phyloP scores from a whole-genome alignment of 2,797 vertebrate genomes.

The Cuniculus paca region DNA sequence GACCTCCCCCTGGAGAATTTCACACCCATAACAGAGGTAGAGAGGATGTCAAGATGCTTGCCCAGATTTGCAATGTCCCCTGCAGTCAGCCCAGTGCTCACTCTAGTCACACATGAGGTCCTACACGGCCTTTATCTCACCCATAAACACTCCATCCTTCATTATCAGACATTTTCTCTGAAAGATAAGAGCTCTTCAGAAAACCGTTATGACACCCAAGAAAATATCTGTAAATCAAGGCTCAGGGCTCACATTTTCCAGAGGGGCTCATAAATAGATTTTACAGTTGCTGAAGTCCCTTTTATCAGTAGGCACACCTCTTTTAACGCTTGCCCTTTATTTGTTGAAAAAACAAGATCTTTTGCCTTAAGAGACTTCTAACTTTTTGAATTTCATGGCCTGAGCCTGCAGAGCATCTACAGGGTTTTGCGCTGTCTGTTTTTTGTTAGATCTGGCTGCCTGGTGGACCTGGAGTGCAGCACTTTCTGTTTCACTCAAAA shows the following conservation, averaged over 20 bases:
- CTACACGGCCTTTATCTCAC: background rate
- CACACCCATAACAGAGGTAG: background rate
- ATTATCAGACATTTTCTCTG: background rate
- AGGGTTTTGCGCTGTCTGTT: rapidly evolving
- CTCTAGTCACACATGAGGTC: background rate
- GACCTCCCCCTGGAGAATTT: background rate
- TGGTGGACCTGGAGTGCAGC: background rate
- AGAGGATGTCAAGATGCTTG: background rate
- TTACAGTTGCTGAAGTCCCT: background rate
- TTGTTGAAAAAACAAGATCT: background rate
- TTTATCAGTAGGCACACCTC: rapidly evolving
- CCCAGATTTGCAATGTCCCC: background rate
- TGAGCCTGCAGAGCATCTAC: rapidly evolving
- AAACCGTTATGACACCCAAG: background rate
- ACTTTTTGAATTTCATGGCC: rapidly evolving
- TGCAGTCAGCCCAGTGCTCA: background rate
- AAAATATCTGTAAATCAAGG: background rate
- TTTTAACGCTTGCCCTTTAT: rapidly evolving
- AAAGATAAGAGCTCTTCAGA: background rate
- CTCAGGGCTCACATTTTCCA: background rate
- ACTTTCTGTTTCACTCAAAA: background rate
- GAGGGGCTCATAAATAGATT: background rate
- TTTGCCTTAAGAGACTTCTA: background rate
- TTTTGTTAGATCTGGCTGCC: background rate
- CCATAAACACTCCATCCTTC: background rate